Percentiles rank a stretch among this genome's conserved stretches.
These are phyloP conservation scores for Synergus laeviventris DNA, from an alignment of 2,888 invertebrate genomes.

Conservation along the genomic window DNA sequence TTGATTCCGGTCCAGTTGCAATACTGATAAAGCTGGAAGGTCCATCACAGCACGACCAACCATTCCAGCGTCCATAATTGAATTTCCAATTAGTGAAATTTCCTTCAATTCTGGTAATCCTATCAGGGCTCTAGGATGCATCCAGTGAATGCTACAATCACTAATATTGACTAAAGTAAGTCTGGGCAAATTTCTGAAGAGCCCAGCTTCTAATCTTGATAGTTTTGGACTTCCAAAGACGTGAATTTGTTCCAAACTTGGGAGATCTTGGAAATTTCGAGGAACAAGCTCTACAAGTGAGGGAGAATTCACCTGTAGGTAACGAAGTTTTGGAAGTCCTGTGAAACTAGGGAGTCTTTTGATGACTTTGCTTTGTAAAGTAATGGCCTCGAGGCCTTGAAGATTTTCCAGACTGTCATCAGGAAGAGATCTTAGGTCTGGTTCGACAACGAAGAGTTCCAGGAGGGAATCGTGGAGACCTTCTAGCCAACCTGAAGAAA, in stretches of 20 bases:
- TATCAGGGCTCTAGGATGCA: conserved; percentile 87
- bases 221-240: conserved; percentile 84
- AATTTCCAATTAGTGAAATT: conserved; percentile 84
- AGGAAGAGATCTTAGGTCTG: conserved; percentile 87
- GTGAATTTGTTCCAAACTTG: conserved; percentile 85
- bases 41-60: conserved; percentile 87
- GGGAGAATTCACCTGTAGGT: conserved; percentile 85
- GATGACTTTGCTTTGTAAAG: conserved; percentile 86
- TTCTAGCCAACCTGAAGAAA: conserved; percentile 88
- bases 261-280: conserved; percentile 84
- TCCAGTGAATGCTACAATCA: conserved; percentile 85
- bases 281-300: conserved; percentile 82
- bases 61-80: conserved; percentile 87
- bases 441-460: conserved; percentile 91
- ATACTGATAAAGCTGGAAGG: conserved; percentile 82
- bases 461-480: conserved; percentile 86
- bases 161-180: conserved; percentile 86
- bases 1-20: conserved; percentile 85
- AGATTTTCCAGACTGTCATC: conserved; percentile 86
- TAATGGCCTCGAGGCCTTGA: conserved; percentile 88
- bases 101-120: conserved; percentile 84
- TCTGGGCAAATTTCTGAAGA: conserved; percentile 83
- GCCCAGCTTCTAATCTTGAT: conserved; percentile 83
- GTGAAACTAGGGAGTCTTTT: conserved; percentile 86
- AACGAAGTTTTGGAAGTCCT: conserved; percentile 82